Evolutionary conservation across 1,140 invertebrate genomes (phyloP).

Genomic region (Drosophila pachea): DNA sequence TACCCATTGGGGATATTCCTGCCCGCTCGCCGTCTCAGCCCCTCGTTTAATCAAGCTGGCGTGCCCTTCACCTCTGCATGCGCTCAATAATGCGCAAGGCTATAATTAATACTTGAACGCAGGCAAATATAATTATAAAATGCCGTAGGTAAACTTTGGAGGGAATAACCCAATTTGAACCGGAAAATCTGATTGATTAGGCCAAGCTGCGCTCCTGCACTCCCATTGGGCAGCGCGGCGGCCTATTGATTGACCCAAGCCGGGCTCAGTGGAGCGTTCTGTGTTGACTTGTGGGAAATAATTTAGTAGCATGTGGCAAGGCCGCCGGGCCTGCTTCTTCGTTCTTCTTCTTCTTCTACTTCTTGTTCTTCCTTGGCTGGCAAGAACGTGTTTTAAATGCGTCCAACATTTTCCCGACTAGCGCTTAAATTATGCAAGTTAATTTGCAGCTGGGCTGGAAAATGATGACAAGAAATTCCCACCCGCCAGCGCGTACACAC

Average conservation of each 20-base stretch:
- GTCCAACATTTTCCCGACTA: slow-evolving; percentile 55
- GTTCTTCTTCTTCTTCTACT: too few relatives aligned
- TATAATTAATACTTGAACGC: not conserved
- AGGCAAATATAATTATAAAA: slow-evolving; percentile 4
- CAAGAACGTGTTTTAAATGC: slow-evolving; percentile 62
- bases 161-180: slow-evolving; percentile 11
- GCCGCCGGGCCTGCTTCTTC: slow-evolving; percentile 39
- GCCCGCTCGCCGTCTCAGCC: too few relatives aligned
- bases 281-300: slow-evolving; percentile 60
- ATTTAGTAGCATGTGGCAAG: slow-evolving; percentile 49
- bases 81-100: not conserved
- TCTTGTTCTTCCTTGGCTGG: too few relatives aligned
- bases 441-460: slow-evolving; percentile 65
- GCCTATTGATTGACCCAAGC: slow-evolving; percentile 23
- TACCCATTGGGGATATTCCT: too few relatives aligned
- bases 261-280: slow-evolving; percentile 7
- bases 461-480: slow-evolving; percentile 73
- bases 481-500: slow-evolving; percentile 14
- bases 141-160: not conserved
- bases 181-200: slow-evolving; percentile 18
- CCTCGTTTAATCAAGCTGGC: too few relatives aligned
- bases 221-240: not conserved
- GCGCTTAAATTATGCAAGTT: slow-evolving; percentile 72
- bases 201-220: not conserved
- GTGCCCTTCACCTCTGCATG: too few relatives aligned